phyloP scores from a whole-genome alignment of 2,113 vertebrate species.

The Acanthochromis polyacanthus region DNA sequence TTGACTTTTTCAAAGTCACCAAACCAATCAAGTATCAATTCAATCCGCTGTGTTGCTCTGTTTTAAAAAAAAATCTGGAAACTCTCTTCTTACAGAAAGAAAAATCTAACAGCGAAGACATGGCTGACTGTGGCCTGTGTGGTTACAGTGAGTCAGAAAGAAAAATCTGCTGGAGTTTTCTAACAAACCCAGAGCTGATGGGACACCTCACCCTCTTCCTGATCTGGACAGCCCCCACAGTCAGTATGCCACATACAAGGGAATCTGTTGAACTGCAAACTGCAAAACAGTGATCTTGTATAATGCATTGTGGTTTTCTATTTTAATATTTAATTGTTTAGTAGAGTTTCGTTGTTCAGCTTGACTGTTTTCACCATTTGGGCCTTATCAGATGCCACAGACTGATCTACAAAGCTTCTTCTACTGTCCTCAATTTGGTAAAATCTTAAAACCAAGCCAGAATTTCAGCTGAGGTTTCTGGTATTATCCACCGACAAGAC shows the following conservation, averaged over 20 bases:
- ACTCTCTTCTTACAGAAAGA: conserved; percentile 24
- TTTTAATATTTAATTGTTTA: not conserved
- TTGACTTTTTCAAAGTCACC: not conserved
- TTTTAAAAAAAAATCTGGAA: conserved; percentile 60
- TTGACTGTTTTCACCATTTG: not conserved
- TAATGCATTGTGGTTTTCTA: conserved; percentile 34
- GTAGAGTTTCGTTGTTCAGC: not conserved
- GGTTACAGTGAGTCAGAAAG: conserved; percentile 75
- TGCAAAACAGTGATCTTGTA: not conserved
- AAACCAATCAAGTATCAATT: not conserved
- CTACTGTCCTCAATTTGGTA: too few species aligned
- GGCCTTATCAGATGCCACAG: not conserved
- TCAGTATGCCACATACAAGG: conserved; percentile 16
- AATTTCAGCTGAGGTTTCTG: not conserved
- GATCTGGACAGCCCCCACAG: conserved; percentile 60
- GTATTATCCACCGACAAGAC: too few species aligned
- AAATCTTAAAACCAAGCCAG: too few species aligned
- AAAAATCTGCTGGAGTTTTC: conserved; percentile 49
- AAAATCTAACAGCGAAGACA: conserved; percentile 41
- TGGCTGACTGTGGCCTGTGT: conserved; percentile 35
- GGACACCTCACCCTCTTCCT: conserved; percentile 4
- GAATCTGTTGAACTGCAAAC: conserved; percentile 9
- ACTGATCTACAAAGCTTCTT: not conserved
- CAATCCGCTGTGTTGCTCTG: not conserved
- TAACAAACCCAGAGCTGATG: conserved; percentile 11